Conservation (phyloP, 1,140 invertebrate species). For the Pseudoatta argentina region DNA sequence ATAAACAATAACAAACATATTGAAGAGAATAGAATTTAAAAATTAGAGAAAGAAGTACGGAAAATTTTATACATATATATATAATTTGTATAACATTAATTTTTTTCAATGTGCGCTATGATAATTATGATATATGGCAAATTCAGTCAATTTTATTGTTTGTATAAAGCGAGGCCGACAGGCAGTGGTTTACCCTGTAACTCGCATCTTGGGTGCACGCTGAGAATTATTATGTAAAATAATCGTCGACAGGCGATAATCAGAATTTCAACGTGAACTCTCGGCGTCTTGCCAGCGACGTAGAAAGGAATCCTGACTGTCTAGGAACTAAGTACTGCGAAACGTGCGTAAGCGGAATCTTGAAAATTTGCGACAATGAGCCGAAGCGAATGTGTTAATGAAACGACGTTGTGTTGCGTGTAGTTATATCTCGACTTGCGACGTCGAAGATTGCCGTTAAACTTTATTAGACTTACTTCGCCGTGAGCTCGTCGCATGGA, state of each 20-base stretch:
- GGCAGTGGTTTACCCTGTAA: neutral
- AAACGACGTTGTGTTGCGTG: slow-evolving; percentile 55
- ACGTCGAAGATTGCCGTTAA: slow-evolving; percentile 55
- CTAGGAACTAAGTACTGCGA: slow-evolving; percentile 4
- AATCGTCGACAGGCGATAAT: slow-evolving; percentile 40
- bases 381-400: slow-evolving; percentile 59
- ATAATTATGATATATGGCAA: neutral
- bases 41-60: too few relatives aligned
- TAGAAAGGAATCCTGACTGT: slow-evolving; percentile 51
- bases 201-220: neutral
- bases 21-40: neutral
- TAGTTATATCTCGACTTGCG: slow-evolving; percentile 20
- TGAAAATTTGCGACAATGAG: slow-evolving; percentile 70
- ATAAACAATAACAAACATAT: neutral
- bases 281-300: slow-evolving; percentile 49
- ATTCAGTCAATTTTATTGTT: neutral
- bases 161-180: neutral
- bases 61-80: neutral
- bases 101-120: neutral
- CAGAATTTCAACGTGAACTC: slow-evolving; percentile 43
- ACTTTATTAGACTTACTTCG: slow-evolving; percentile 33
- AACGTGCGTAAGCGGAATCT: slow-evolving; percentile 59
- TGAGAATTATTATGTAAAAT: slow-evolving; percentile 30
- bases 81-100: neutral
- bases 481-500: neutral